phyloP scores from a whole-genome alignment of 1,140 invertebrate genomes.

The Aricia agestis region DNA sequence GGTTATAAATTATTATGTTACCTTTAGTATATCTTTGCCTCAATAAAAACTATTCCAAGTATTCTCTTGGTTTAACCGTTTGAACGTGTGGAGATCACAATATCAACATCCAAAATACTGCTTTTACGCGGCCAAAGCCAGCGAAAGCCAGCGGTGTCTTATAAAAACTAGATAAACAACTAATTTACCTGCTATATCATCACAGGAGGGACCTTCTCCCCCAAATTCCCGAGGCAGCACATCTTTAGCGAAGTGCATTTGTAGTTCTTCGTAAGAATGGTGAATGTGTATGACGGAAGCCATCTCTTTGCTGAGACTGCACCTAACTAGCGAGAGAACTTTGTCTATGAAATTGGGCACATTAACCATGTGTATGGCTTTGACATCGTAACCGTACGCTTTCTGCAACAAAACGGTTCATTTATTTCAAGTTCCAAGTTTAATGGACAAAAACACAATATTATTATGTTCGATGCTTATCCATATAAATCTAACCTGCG shows the following conservation, averaged over 20 bases:
- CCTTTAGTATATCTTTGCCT: no score
- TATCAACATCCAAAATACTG: no score
- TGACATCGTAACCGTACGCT: background rate
- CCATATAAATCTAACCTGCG: no score
- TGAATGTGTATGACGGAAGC: conserved; percentile 68
- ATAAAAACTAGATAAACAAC: no score
- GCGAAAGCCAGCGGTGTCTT: no score
- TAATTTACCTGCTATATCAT: conserved; percentile 48
- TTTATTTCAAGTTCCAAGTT: background rate
- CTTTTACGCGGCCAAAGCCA: no score
- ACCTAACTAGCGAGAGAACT: conserved; percentile 69
- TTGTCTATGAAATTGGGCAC: conserved; percentile 69
- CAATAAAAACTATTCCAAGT: no score
- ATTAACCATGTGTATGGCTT: conserved; percentile 5
- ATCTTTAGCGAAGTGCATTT: conserved; percentile 72
- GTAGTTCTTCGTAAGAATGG: conserved; percentile 66
- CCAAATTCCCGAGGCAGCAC: conserved; percentile 75
- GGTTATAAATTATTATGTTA: no score
- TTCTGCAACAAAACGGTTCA: background rate
- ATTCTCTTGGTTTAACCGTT: no score
- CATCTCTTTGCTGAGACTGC: conserved; percentile 71
- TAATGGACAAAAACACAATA: background rate
- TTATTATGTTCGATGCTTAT: no score
- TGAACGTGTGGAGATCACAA: no score
- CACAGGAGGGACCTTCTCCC: conserved; percentile 55